Conservation (phyloP, 2,113 vertebrate species). For the Sphaerodactylus townsendi region DNA sequence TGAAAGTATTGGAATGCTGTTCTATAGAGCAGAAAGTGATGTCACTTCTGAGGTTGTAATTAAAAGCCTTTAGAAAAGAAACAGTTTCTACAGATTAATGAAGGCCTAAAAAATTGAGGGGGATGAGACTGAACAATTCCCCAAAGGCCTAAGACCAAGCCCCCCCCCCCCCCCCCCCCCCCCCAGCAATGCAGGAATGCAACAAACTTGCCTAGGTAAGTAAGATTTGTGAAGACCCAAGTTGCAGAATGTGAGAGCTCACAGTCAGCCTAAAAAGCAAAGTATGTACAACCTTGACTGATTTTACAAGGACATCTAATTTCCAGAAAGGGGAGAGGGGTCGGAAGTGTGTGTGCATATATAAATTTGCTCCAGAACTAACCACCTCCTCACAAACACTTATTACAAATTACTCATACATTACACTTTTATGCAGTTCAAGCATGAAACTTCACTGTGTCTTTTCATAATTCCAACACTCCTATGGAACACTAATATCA, state of each 20-base stretch:
- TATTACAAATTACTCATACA: not conserved
- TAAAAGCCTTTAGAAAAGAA: not conserved
- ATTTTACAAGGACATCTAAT: not conserved
- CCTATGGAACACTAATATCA: rapidly evolving
- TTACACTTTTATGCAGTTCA: not conserved
- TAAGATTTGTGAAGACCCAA: not conserved
- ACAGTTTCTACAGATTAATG: no score
- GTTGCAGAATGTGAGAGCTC: not conserved
- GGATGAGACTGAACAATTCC: not conserved
- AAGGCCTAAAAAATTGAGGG: not conserved
- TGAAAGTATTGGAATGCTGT: not conserved
- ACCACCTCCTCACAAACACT: not conserved
- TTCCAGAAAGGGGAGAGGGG: not conserved
- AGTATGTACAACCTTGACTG: not conserved
- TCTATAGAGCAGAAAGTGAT: not conserved
- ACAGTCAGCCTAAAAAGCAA: not conserved
- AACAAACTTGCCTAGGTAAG: not conserved
- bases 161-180: no score
- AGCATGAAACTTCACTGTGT: not conserved
- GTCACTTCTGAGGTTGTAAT: not conserved
- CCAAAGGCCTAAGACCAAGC: not conserved
- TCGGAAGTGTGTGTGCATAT: not conserved
- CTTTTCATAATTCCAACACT: not conserved
- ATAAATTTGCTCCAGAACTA: not conserved
- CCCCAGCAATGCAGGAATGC: not conserved